Percentiles rank a stretch among this genome's conserved stretches.
Evolutionary conservation across 1,140 invertebrate genomes (phyloP).

Genomic region (Cheumatopsyche charites): DNA sequence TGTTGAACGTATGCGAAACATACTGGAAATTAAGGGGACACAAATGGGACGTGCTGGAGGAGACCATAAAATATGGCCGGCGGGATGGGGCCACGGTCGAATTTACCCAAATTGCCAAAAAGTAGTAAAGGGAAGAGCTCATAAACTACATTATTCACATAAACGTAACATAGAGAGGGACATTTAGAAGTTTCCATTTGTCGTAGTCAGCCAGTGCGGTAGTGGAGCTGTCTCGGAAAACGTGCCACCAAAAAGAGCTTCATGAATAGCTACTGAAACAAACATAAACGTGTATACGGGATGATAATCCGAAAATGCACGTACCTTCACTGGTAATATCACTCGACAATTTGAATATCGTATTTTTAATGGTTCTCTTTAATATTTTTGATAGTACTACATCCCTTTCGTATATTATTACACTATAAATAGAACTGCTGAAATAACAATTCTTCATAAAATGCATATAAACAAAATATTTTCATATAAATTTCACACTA

Average conservation of each 20-base stretch:
- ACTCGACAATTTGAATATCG: no score
- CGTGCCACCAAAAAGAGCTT: constrained; percentile 3
- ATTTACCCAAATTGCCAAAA: constrained; percentile 30
- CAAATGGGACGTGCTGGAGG: background rate
- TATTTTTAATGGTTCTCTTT: no score
- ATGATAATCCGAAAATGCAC: background rate
- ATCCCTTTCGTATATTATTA: no score
- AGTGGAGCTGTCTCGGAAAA: background rate
- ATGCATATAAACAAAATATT: no score
- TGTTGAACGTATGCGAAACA: background rate
- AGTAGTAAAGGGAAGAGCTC: constrained; percentile 35
- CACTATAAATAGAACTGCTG: no score
- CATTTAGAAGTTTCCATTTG: constrained; percentile 39
- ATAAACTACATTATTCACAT: constrained; percentile 37
- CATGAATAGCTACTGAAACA: constrained; percentile 22
- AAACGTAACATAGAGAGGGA: constrained; percentile 28
- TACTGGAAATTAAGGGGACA: constrained; percentile 8
- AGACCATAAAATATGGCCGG: constrained; percentile 9
- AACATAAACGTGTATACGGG: background rate
- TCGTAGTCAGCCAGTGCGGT: constrained; percentile 18
- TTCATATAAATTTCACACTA: no score
- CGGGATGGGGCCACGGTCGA: constrained; percentile 3
- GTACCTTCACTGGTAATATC: no score
- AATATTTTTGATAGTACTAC: no score
- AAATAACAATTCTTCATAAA: no score